Base-by-base conservation (phyloP, 1,140 invertebrate genomes). In the Chironomus tepperi region DNA sequence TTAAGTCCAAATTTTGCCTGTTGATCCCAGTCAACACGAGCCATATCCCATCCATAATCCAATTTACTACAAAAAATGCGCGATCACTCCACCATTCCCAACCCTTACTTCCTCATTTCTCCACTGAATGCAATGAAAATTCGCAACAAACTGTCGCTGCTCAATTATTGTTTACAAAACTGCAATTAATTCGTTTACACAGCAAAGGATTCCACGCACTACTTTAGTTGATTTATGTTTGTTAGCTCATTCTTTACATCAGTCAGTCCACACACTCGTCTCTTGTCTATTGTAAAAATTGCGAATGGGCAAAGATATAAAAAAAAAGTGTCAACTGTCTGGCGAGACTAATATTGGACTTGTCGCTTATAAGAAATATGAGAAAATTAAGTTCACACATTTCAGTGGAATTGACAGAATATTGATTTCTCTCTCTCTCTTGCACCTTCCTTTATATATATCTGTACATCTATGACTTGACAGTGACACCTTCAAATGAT, bases 131-230 rank as follows among this genome's bases (percentile, higher is more conserved):
- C 47, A 3, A 57, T 12, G 47, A 57, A 57, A 57, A 57, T 57
- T 57, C 47, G n/a, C 47, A 57, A n/a, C 47, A 57, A 57, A 57
- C 9, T 57, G 65, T 19, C 19, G 16, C 16, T 70, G 65, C 19
- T 70, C 19, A 70, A 21, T 70, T 19, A 70, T 70, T 70, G 65
- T 70, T 70, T 70, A 70, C 65, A 70, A 18, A 70, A 70, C 16
- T 16, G 65, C 65, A 70, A 70, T 70, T 70, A 70, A 70, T 70
- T 70, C 65, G 65, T 70, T 21, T 57, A n/a, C 7, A 57, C 47
- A 16, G 65, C 10, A 70, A 57, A 70, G 19, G 65, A 70, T 70
- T 70, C 65, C 65, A 70, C 47, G 47, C 47, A 57, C 47, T 15
- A 57, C 47, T 15, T 15, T 15, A 5, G 47, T 57, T 57, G 47